phyloP scores from a whole-genome alignment of 2,113 vertebrate genomes.

The Dolichotis patagonum region DNA sequence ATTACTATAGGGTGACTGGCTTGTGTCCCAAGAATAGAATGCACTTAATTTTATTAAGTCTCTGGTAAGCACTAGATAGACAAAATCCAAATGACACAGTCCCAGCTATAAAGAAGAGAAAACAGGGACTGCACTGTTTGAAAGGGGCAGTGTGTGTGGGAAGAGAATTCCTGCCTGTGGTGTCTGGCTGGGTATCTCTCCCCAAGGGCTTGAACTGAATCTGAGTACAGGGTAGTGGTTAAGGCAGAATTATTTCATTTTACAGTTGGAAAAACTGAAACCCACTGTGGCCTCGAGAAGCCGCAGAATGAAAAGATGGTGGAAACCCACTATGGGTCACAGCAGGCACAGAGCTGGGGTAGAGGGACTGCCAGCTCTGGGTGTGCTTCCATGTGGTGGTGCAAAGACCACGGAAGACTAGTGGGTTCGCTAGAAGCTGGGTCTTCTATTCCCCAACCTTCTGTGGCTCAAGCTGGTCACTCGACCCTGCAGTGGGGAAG shows the following conservation, averaged over 20 bases:
- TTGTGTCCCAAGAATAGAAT: background rate
- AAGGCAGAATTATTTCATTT: background rate
- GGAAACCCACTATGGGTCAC: background rate
- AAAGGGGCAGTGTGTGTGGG: background rate
- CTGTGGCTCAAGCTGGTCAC: background rate
- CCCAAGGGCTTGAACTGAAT: background rate
- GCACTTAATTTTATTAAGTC: background rate
- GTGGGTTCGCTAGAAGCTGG: accelerated
- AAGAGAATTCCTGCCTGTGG: background rate
- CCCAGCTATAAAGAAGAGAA: background rate
- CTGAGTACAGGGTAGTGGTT: background rate
- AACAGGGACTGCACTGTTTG: background rate
- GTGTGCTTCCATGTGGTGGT: background rate
- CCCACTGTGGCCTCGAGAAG: background rate
- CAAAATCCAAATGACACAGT: background rate
- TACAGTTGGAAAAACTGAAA: background rate
- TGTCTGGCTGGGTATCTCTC: accelerated
- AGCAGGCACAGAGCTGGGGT: background rate
- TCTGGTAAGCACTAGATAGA: background rate
- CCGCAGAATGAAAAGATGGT: background rate
- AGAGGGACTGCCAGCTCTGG: background rate
- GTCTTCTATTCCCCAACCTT: background rate
- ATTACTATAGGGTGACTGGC: background rate
- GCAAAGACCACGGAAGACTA: accelerated
- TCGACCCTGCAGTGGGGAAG: accelerated